phyloP scores from a whole-genome alignment of 2,113 vertebrate species.

The Oryzias woworae region DNA sequence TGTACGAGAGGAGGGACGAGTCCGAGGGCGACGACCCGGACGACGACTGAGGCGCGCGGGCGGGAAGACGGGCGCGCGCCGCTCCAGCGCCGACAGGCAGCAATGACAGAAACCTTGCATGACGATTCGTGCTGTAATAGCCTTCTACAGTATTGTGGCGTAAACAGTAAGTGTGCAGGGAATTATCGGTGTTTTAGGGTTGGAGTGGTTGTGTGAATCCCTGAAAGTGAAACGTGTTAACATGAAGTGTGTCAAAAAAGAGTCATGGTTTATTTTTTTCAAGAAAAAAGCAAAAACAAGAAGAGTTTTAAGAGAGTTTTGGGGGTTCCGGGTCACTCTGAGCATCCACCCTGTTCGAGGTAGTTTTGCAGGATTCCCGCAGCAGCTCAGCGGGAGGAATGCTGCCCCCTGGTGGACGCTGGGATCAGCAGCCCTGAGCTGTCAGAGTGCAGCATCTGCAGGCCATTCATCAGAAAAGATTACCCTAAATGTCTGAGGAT shows the following conservation, averaged over 20 bases:
- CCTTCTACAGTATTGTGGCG: slow-evolving; percentile 75
- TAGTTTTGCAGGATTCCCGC: too few species aligned
- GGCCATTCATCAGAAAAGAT: slow-evolving; percentile 35
- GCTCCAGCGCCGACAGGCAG: slow-evolving; percentile 48
- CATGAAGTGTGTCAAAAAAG: slow-evolving; percentile 36
- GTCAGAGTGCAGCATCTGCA: slow-evolving; percentile 46
- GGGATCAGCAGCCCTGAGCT: too few species aligned
- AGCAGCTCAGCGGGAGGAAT: too few species aligned
- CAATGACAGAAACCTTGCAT: slow-evolving; percentile 73
- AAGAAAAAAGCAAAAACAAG: slow-evolving; percentile 18
- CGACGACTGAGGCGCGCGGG: slow-evolving; percentile 83
- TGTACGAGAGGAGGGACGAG: slow-evolving; percentile 90
- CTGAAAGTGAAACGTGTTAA: slow-evolving; percentile 55
- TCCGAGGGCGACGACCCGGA: slow-evolving; percentile 93
- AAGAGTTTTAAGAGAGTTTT: too few species aligned
- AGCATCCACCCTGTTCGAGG: not conserved
- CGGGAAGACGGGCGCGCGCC: slow-evolving; percentile 26
- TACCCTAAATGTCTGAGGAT: slow-evolving; percentile 47
- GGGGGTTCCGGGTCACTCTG: slow-evolving; percentile 22
- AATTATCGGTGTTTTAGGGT: slow-evolving; percentile 69
- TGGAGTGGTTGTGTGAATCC: slow-evolving; percentile 57
- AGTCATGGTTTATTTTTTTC: not conserved
- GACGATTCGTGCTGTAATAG: slow-evolving; percentile 78
- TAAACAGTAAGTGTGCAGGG: slow-evolving; percentile 71
- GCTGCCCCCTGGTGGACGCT: too few species aligned